Base-by-base conservation (phyloP, 2,797 vertebrate genomes). In the Micropoecilia bifurca region DNA sequence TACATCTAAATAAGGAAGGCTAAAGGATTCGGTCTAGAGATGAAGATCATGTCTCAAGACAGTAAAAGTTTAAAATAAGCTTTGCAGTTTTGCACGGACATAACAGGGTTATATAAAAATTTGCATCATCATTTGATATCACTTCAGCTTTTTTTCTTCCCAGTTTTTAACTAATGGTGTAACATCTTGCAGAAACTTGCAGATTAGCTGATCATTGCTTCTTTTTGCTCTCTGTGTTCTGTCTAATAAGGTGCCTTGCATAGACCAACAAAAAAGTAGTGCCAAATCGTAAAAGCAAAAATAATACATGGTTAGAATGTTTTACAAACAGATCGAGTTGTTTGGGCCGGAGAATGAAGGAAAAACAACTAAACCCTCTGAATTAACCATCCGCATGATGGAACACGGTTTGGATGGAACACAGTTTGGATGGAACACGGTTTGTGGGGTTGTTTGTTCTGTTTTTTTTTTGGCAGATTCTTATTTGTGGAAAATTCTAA, bases 71-170 rank as follows among this genome's bases (percentile, higher is more conserved):
- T 59, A 68, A 79, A 78, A 83, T 79, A 81, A 75, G 41, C 68
- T 79, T 78, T 80, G 20, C 69, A 81, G 39, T 85, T 83, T 77
- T 71, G 39, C 77, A 71, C 13, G 4, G 33, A 84, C 55, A 75
- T 87, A 72, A 61, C 80, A 85, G 78, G 84, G 73, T 90, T 84
- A 87, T 50, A 68, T 74, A 71, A 3, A 76, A 77, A 48, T 48
- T 82, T 47, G 69, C 73, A 76, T 75, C 72, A 68, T 13, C 79
- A 16, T 12, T 59, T 88, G 45, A 66, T 57, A 68, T 75, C 45
- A 79, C 71, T 77, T 53, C 61, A 81, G 6, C 41, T 78, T 8
- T 66, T 82, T 75, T 79, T 7, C 25, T 36, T 77, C 50, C 8
- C 8, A 66, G 6, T 80, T 87, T 80, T 20, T 82, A 81, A 73